Base-by-base conservation (phyloP, 2,113 vertebrate genomes). In the Corythornis madagascariensis region DNA sequence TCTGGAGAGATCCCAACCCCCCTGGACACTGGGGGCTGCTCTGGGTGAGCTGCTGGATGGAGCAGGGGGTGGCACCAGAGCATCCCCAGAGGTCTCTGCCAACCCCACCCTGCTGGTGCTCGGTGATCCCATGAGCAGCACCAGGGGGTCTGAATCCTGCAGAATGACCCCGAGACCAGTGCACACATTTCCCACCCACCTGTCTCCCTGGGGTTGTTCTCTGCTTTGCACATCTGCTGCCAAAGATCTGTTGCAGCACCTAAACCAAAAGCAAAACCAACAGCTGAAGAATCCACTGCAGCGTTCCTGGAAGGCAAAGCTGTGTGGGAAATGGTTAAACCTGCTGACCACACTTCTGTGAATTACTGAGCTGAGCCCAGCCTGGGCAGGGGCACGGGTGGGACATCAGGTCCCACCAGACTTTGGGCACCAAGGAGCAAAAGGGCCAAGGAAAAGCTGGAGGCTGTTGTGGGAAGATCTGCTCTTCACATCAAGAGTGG, bases 401-500 rank as follows among this genome's bases (percentile, higher is more conserved):
- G 45, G 71, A 11, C 38, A 38, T 38, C 38, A 38, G 38, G 38
- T 38, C 38, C 38, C 38, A 38, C 38, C 38, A 38, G 38, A 10
- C 35, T 78, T 52, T 6, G 1, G 10, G 24, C 13, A 17, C 1
- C 2, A 16, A 20, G 60, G 50, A 76, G 67, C 16, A 6, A 21
- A 65, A 33, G 43, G 38, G 13, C 29, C 5, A 28, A 38, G 38
- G n/a, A 43, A 21, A 33, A 1, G 24, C 61, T 38, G 50, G 18
- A 28, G 61, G 29, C 25, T 53, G 9, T 4, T 80, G n/a, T 7
- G 8, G 26, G 5, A 11, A 43, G n/a, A 11, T 33, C n/a, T 43
- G 43, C 56, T 40, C 42, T 42, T 35, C 19, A 2, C 3, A 3
- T 10, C 56, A 6, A 2, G 1, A 3, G 2, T 7, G 2, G 4